Conservation (phyloP, 1,140 invertebrate species). For the Trissolcus basalis region DNA sequence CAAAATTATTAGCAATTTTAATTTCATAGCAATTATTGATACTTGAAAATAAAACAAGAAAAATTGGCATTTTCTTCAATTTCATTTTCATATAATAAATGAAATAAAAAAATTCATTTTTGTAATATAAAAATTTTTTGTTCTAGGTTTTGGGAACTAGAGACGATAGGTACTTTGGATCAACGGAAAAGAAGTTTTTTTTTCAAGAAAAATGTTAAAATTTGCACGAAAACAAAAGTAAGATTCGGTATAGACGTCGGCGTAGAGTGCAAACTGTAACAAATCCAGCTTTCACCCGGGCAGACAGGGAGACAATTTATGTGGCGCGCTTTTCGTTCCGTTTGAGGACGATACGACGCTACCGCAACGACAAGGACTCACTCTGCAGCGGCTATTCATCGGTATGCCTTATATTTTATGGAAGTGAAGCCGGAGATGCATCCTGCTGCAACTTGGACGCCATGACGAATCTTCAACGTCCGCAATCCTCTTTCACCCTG, state of each 20-base stretch:
- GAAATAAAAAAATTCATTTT: too few relatives aligned
- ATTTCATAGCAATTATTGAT: too few relatives aligned
- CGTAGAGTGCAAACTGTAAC: slow-evolving; percentile 75
- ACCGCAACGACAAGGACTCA: slow-evolving; percentile 69
- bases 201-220: not conserved
- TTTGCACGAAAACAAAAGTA: not conserved
- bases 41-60: too few relatives aligned
- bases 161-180: too few relatives aligned
- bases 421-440: slow-evolving; percentile 55
- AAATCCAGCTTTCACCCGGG: slow-evolving; percentile 76
- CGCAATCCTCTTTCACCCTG: slow-evolving; percentile 36
- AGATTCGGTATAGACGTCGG: slow-evolving; percentile 61
- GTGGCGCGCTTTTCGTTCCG: slow-evolving; percentile 73
- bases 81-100: too few relatives aligned
- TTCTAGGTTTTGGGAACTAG: not conserved
- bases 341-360: slow-evolving; percentile 70
- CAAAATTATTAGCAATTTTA: slow-evolving; percentile 8
- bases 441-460: slow-evolving; percentile 42
- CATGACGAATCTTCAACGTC: slow-evolving; percentile 54
- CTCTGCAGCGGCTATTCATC: slow-evolving; percentile 56
- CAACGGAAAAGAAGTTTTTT: too few relatives aligned
- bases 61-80: too few relatives aligned
- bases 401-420: slow-evolving; percentile 60
- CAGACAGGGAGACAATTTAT: slow-evolving; percentile 76
- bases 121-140: too few relatives aligned